Conservation (phyloP, 2,113 vertebrate species). For the Amphilophus citrinellus region DNA sequence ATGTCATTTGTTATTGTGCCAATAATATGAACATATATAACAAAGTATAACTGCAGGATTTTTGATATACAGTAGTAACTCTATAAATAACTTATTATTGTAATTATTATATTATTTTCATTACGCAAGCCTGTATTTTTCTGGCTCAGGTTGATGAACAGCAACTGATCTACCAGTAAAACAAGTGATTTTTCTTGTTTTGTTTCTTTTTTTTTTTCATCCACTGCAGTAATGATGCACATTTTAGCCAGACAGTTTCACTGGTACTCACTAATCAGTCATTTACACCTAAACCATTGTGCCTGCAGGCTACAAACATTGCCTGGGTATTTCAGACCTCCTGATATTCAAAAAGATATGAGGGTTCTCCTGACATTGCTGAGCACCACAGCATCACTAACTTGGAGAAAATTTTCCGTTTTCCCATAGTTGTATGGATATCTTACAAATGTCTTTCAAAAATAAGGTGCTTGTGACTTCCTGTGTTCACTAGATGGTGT, state of each 20-base stretch:
- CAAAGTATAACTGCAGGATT: background rate
- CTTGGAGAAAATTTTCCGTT: background rate
- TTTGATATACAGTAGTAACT: background rate
- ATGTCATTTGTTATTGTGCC: no score
- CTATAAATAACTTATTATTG: background rate
- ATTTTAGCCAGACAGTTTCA: background rate
- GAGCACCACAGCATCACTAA: background rate
- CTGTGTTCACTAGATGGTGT: background rate
- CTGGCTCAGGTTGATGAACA: background rate
- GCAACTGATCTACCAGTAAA: background rate
- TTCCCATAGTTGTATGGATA: background rate
- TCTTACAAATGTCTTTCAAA: background rate
- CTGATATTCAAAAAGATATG: background rate
- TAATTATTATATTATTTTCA: background rate
- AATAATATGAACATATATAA: background rate
- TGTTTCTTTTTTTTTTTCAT: no score
- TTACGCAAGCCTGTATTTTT: background rate
- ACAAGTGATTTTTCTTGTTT: background rate
- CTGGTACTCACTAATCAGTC: background rate
- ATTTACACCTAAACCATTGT: background rate
- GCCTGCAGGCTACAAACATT: background rate
- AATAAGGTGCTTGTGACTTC: background rate
- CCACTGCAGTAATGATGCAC: background rate
- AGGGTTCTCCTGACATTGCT: background rate
- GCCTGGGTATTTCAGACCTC: background rate